Evolutionary conservation across 2,888 invertebrate genomes (phyloP).

Genomic region (Drosophila anomalipes): DNA sequence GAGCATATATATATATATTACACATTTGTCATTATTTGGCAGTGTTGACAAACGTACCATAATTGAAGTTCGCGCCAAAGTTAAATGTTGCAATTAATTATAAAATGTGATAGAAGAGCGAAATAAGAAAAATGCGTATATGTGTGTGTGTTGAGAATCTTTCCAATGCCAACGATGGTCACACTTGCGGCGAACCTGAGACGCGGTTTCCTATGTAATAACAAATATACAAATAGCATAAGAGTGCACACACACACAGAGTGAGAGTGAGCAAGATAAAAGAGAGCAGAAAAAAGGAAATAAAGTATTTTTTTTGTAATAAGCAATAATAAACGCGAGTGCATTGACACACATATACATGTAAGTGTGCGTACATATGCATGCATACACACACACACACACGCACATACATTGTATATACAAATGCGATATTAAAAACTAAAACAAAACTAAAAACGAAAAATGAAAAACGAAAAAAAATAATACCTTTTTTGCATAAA

Average conservation of each 20-base stretch:
- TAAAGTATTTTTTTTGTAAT: slow-evolving; percentile 40
- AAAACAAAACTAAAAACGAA: slow-evolving; percentile 36
- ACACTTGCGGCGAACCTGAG: slow-evolving; percentile 39
- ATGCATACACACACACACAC: slow-evolving; percentile 12
- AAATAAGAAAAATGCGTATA: not conserved
- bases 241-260: slow-evolving; percentile 7
- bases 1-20: slow-evolving; percentile 8
- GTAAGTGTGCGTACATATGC: slow-evolving; percentile 7
- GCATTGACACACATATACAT: slow-evolving; percentile 59
- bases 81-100: slow-evolving; percentile 7
- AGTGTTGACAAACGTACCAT: slow-evolving; percentile 48
- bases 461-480: slow-evolving; percentile 82
- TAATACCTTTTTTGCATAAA: slow-evolving; percentile 93
- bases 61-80: slow-evolving; percentile 49
- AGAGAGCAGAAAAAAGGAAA: slow-evolving; percentile 23
- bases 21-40: slow-evolving; percentile 20
- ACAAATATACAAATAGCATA: slow-evolving; percentile 39
- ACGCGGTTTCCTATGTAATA: slow-evolving; percentile 41
- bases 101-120: not conserved
- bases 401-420: not conserved
- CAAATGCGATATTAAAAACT: slow-evolving; percentile 36
- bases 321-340: slow-evolving; percentile 58
- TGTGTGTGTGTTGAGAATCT: slow-evolving; percentile 37
- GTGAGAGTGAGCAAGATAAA: slow-evolving; percentile 15
- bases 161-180: slow-evolving; percentile 33